Evolutionary conservation across 2,888 invertebrate genomes (phyloP).

Genomic region (Sesia apiformis): DNA sequence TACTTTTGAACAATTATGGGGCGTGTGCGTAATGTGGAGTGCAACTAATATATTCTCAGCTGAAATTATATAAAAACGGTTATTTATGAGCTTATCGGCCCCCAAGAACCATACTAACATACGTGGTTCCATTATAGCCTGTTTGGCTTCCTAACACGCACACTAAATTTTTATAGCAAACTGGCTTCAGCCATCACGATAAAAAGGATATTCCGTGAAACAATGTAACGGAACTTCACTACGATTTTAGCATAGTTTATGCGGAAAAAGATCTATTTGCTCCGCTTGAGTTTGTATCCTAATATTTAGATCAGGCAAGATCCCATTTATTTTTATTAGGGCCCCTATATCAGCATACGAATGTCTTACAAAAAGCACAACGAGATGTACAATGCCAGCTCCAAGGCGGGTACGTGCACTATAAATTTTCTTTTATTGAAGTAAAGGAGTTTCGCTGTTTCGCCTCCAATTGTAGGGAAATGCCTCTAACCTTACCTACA

Average conservation of each 20-base stretch:
- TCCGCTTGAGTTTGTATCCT: conserved; percentile 41
- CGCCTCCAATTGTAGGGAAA: not conserved
- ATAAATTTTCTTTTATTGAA: conserved; percentile 32
- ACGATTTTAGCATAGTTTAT: conserved; percentile 9
- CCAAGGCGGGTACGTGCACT: conserved; percentile 18
- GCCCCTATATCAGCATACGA: conserved; percentile 52
- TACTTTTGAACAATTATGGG: not conserved
- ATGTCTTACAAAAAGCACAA: conserved; percentile 43
- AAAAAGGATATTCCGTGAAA: not conserved
- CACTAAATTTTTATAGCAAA: not conserved
- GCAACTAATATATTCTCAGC: not conserved
- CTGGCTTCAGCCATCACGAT: not conserved
- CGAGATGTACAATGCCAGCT: conserved; percentile 28
- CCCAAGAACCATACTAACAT: not conserved
- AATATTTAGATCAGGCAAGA: conserved; percentile 52
- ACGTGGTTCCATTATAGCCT: not conserved
- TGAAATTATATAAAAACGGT: not conserved
- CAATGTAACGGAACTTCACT: conserved; percentile 4
- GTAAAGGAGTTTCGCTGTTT: not conserved
- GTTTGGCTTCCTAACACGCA: conserved; percentile 1
- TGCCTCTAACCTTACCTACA: not conserved
- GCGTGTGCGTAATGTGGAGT: not conserved
- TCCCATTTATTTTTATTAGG: conserved; percentile 58
- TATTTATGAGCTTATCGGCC: not conserved
- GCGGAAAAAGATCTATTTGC: conserved; percentile 23